Conservation (phyloP, 2,113 vertebrate species). For the Tinamus guttatus region DNA sequence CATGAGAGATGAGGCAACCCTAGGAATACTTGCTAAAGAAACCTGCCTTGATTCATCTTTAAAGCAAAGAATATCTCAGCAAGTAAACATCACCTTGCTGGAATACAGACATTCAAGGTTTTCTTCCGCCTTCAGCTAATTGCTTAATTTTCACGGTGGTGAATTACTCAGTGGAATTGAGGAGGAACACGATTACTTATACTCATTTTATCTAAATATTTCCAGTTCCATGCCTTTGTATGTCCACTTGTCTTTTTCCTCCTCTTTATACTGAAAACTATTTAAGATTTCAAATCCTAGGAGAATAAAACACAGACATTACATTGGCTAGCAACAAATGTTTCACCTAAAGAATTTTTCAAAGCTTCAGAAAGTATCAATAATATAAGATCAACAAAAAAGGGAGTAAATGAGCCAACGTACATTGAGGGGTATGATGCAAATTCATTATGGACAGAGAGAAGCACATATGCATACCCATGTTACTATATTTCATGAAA, state of each 20-base stretch:
- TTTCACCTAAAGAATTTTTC: background rate
- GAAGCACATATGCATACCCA: background rate
- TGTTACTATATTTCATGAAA: background rate
- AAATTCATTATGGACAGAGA: background rate
- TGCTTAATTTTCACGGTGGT: background rate
- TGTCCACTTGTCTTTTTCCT: background rate
- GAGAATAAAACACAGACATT: background rate
- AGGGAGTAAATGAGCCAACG: background rate
- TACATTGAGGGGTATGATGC: background rate
- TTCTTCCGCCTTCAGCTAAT: background rate
- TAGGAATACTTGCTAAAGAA: background rate
- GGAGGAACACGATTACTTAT: background rate
- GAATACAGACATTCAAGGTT: background rate
- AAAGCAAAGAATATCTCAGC: background rate
- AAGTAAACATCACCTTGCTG: background rate
- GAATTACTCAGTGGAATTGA: background rate
- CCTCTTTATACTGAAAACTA: background rate
- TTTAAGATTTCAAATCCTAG: background rate
- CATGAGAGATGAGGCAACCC: background rate
- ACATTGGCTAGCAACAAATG: background rate
- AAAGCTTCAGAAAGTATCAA: background rate
- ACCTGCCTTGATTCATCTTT: background rate
- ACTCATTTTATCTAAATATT: background rate
- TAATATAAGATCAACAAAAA: background rate
- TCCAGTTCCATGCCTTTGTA: background rate